Evolutionary conservation across 2,797 vertebrate genomes (phyloP).

Genomic region (Rhinogobio ventralis): DNA sequence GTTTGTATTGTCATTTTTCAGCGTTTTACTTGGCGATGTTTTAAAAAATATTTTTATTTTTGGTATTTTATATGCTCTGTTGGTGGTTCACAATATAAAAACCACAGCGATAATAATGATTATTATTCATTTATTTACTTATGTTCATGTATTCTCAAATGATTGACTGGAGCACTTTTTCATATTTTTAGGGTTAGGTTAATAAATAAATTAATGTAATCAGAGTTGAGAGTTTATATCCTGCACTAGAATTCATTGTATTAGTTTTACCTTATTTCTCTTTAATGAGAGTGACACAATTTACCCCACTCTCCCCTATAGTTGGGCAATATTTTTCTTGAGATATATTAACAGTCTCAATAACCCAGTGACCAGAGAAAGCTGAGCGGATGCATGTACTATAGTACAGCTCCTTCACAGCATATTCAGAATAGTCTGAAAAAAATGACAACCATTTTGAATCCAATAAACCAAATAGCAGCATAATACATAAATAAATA

Average conservation of each 20-base stretch:
- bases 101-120: too few species aligned
- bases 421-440: not conserved
- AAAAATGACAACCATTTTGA: not conserved
- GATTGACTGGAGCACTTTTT: not conserved
- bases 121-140: too few species aligned
- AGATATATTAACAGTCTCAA: not conserved
- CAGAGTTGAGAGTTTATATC: not conserved
- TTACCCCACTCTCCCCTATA: not conserved
- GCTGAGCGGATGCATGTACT: not conserved
- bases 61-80: too few species aligned
- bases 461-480: not conserved
- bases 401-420: not conserved
- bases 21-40: too few species aligned
- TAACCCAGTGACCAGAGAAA: not conserved
- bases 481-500: not conserved
- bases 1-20: too few species aligned
- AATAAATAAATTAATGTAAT: not conserved
- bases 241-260: not conserved
- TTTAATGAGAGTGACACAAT: not conserved
- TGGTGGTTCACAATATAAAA: too few species aligned
- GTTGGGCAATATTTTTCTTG: not conserved
- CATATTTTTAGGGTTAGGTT: too few species aligned
- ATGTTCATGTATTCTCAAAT: not conserved
- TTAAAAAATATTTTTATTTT: too few species aligned
- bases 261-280: not conserved